A percentile compares a stretch with the other conserved stretches of the same genome.
Evolutionary conservation across 2,888 invertebrate species (phyloP).

Genomic region (Aspidiotus destructor): DNA sequence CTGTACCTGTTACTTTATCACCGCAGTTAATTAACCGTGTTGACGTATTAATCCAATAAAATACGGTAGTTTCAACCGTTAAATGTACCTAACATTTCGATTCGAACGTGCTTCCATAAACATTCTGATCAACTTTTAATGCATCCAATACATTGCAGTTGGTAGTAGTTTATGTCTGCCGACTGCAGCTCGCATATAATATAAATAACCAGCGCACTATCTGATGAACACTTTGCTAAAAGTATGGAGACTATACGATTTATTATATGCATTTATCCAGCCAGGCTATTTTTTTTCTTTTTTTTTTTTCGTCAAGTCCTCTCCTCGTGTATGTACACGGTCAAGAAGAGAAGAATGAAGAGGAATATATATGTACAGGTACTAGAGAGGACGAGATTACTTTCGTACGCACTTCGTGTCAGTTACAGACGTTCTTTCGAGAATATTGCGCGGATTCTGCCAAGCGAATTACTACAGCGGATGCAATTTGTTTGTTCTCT

Average conservation of each 20-base stretch:
- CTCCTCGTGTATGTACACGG: background rate
- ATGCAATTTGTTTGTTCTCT: constrained; percentile 4
- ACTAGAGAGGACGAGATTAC: background rate
- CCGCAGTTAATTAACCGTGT: constrained; percentile 2
- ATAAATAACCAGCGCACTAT: background rate
- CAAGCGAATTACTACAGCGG: background rate
- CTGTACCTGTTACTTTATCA: background rate
- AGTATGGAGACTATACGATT: background rate
- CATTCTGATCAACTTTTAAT: background rate
- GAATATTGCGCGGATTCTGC: background rate
- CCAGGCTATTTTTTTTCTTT: background rate
- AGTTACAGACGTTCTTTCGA: background rate
- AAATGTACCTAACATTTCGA: constrained; percentile 1
- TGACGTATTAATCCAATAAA: constrained; percentile 2
- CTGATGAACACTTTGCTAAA: constrained; percentile 2
- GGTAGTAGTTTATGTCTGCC: background rate
- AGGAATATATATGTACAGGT: background rate
- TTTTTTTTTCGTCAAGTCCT: too few relatives aligned
- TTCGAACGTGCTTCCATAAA: background rate
- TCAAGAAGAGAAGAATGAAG: background rate
- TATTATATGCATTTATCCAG: constrained; percentile 2
- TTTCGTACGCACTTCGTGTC: background rate
- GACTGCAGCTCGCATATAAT: constrained; percentile 1
- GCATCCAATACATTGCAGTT: background rate
- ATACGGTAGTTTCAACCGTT: constrained; percentile 2